Base-by-base conservation (phyloP, 2,797 vertebrate species). In the Chloroceryle amazona region DNA sequence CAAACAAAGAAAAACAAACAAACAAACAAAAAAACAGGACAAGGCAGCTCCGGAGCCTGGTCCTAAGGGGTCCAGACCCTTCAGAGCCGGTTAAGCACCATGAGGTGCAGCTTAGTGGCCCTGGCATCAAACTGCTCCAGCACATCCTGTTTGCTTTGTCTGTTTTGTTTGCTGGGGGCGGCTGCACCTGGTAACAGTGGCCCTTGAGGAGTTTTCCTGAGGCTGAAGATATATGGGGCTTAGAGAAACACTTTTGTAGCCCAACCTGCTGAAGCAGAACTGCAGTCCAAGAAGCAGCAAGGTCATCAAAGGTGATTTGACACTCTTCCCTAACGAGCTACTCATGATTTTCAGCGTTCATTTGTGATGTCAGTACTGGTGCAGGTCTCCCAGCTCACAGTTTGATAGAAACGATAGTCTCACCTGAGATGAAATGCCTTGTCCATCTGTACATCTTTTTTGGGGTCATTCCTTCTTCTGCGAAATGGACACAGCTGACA, bases 241-340 rank as follows among this genome's bases (percentile, higher is more conserved):
- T 76, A 57, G 57, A 92, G 57, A 85, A 95, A 62, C 9, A 11
- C 18, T 82, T 82, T 72, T 88, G 19, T 57, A 82, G 71, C 9
- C 3, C 1, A 8, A 14, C 5, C 42, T 72, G 35, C 39, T 88
- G 79, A 90, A 84, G 68, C 61, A 65, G 25, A 92, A 60, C 75
- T 72, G 49, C 35, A 60, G 66, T 55, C 81, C 68, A 86, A 58
- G 44, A 20, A 72, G 7, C 52, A 91, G 49, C 28, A 95, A 81
- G 87, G 85, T 95, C 58, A 83, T 72, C 57, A 88, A n/a, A 92
- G 61, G 68, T 85, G 81, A 31, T 86, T 82, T 93, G 72, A 68
- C 49, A 61, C 7, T 85, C 37, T 87, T 88, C 28, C 33, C 22
- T 89, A 92, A 89, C 0, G 3, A 89, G 39, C 46, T 81, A 16